These are phyloP conservation scores for Phymastichus coffea DNA, from an alignment of 1,140 invertebrate species.

Conservation along the genomic window DNA sequence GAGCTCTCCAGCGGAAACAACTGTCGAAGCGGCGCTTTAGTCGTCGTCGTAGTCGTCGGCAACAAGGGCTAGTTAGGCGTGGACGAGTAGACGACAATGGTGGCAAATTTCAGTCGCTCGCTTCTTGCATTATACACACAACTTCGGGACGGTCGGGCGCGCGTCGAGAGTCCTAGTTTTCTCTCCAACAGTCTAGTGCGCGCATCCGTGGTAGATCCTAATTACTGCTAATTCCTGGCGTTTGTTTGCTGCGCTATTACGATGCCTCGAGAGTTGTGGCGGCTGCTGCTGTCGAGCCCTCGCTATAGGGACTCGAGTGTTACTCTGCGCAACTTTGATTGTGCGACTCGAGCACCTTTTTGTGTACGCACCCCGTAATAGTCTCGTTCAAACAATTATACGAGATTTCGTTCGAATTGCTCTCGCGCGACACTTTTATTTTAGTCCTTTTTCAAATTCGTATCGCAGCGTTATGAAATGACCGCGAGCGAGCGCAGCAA, in stretches of 20 bases:
- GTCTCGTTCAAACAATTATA: too few species aligned
- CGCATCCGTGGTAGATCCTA: slow-evolving; percentile 14
- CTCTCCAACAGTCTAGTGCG: slow-evolving; percentile 1
- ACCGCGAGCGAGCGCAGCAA: too few species aligned
- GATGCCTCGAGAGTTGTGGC: too few species aligned
- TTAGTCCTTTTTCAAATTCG: too few species aligned
- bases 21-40: not conserved
- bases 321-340: too few species aligned
- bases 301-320: too few species aligned
- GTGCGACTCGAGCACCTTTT: too few species aligned
- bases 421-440: too few species aligned
- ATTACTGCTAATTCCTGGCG: slow-evolving; percentile 23
- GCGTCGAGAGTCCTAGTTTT: slow-evolving; percentile 14
- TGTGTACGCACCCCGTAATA: too few species aligned
- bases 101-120: slow-evolving; percentile 54
- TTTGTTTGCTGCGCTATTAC: slow-evolving; percentile 15
- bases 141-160: slow-evolving; percentile 29
- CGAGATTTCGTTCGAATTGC: too few species aligned
- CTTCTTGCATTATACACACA: slow-evolving; percentile 45
- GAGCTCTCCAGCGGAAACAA: not conserved
- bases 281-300: too few species aligned
- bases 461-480: too few species aligned
- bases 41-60: slow-evolving; percentile 42
- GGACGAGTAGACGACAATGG: slow-evolving; percentile 48
- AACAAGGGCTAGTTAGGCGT: slow-evolving; percentile 54